Evolutionary conservation across 2,113 vertebrate genomes (phyloP), one percentile per base, ranked within the genome.

Genomic region (Dicrurus megarhynchus): DNA sequence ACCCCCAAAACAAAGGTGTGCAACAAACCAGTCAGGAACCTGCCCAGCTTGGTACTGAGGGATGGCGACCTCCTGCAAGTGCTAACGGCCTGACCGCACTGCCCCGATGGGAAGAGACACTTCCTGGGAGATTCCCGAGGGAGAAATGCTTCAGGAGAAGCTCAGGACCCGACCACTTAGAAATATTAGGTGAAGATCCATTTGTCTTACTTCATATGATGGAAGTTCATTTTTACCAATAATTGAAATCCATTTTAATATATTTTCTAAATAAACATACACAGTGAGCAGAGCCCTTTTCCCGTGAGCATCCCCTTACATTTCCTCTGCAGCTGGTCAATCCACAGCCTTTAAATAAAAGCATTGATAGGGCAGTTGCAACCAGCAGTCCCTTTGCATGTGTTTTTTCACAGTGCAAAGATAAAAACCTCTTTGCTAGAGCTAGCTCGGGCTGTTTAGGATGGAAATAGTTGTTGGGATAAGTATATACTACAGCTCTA

Each of bases 71-170:
- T 74, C 27, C 64, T 90, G 7, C 18, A 47, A 19, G 21, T 14
- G 30, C 23, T 77, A 21, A 70, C 15, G 80, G 33, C 47, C 42
- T 28, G 61, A 23, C 16, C 13, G 24, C 6, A 4, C 24, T 56
- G 28, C 20, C 13, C 33, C 0, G 0, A 16, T 18, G 64, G 42
- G 8, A 84, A 32, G 35, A 46, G 49, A 37, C 32, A 37, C 16
- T 35, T 90, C 33, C 44, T 39, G 17, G 65, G 53, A 79, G 57
- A 83, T 46, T 59, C 32, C 37, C 3, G 1, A 78, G 30, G 47
- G 37, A 88, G 23, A 61, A 70, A 70, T 1, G 1, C 39, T 49
- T 75, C 28, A 32, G 50, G n/a, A 86, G 52, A 71, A 57, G 28
- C 47, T 75, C 44, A 57, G 57, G 37, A 59, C 19, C 15, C 53